Conservation (phyloP, 2,797 vertebrate species). For the Spinibarbus caldwelli region DNA sequence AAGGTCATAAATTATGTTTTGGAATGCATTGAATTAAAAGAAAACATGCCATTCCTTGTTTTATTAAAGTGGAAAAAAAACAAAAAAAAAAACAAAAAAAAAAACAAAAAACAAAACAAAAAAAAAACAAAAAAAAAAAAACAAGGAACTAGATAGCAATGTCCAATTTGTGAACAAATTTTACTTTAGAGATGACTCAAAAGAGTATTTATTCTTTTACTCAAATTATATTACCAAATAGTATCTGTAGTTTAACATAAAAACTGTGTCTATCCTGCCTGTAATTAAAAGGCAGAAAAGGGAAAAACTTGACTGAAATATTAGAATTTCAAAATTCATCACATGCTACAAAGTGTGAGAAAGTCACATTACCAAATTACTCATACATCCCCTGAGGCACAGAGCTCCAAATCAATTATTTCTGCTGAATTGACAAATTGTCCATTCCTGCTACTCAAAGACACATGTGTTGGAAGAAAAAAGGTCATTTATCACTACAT, state of each 20-base stretch:
- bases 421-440: background rate
- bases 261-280: background rate
- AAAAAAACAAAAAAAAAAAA: no score
- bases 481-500: background rate
- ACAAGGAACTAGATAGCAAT: background rate
- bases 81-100: no score
- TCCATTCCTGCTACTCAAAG: background rate
- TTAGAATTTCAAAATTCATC: background rate
- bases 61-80: no score
- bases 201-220: background rate
- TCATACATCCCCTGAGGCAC: background rate
- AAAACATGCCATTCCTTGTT: background rate
- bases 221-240: background rate
- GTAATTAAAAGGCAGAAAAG: background rate
- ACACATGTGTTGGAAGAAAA: constrained; percentile 1
- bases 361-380: constrained; percentile 13
- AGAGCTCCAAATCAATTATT: background rate
- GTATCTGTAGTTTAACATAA: background rate
- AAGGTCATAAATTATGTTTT: constrained; percentile 1
- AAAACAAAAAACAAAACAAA: no score
- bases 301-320: background rate
- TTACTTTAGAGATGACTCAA: background rate
- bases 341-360: constrained; percentile 8
- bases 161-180: background rate
- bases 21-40: background rate